Evolutionary conservation across 2,797 vertebrate species (phyloP), one percentile per base, ranked within the genome.

Genomic region (Poecilia velifera): DNA sequence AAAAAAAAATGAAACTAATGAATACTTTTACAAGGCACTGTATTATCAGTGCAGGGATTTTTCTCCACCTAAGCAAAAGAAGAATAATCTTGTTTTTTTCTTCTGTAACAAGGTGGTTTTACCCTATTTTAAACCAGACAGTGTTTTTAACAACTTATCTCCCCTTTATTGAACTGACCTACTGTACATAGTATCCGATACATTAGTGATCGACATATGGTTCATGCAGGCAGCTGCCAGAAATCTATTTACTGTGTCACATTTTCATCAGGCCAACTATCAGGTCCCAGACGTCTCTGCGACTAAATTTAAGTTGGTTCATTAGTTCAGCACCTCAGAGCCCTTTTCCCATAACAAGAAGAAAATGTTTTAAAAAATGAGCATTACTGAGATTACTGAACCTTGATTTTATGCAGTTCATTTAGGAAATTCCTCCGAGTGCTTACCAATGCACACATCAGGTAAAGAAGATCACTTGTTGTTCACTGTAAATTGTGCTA

Each of bases 401-500:
- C 25, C 55, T 76, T 14, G 2, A 36, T 73, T 79, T 81, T 59
- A 62, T 39, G 49, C 31, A 46, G 55, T 68, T 18, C 22, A 45
- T 81, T 57, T 77, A 41, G 66, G 70, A 72, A 1, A 71, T 46
- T 68, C 80, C 45, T 85, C 62, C 51, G 4, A 81, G 76, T 84
- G 75, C 57, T 73, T 82, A 81, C 82, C 46, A 57, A 72, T 73
- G 70, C 53, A 73, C 82, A 62, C 81, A 68, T 4, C 20, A 55
- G 57, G 77, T 81, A 4, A 12, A 25, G 72, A 68, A 84, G 77
- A 88, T 87, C 87, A 75, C 70, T 49, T 76, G 18, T 34, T 83
- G 75, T 80, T 83, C 74, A 46, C 71, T 57, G 2, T 59, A 88
- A 89, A 86, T 89, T 76, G 79, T 41, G 0, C 45, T 75, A 75